phyloP scores from a whole-genome alignment of 2,888 invertebrate genomes.

The Malacosoma neustria region DNA sequence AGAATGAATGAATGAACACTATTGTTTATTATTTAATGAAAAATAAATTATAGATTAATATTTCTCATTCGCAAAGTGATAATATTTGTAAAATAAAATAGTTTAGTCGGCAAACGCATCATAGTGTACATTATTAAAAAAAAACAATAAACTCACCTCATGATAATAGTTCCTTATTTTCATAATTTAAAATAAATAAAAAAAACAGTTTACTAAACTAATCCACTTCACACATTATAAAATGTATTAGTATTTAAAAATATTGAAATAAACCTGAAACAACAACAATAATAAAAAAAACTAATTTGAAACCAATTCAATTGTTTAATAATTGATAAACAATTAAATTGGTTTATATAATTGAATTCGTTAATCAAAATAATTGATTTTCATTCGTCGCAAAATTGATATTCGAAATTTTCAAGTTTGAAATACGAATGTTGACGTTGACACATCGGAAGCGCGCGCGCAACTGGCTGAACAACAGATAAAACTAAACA shows the following conservation, averaged over 20 bases:
- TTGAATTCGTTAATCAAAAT: background rate
- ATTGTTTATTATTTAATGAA: no score
- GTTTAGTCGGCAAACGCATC: no score
- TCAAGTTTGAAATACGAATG: constrained; percentile 26
- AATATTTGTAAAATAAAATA: no score
- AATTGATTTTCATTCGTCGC: no score
- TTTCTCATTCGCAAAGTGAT: no score
- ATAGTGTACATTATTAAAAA: no score
- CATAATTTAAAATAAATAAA: constrained; percentile 41
- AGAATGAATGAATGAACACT: no score
- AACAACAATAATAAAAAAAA: no score
- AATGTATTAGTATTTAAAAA: background rate
- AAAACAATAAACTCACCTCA: constrained; percentile 42
- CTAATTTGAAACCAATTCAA: constrained; percentile 13
- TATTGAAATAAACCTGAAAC: background rate
- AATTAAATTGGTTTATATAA: constrained; percentile 1
- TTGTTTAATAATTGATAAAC: constrained; percentile 8
- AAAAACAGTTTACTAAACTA: background rate
- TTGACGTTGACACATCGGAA: constrained; percentile 52
- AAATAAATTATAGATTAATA: no score
- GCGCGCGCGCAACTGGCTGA: constrained; percentile 65
- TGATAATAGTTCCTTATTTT: constrained; percentile 62
- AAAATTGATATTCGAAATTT: constrained; percentile 17
- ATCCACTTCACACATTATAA: background rate
- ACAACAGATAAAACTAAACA: constrained; percentile 49